Percentiles rank a stretch among this genome's conserved stretches.
Conservation (phyloP, 1,140 invertebrate genomes). For the Procambarus virginalis region DNA sequence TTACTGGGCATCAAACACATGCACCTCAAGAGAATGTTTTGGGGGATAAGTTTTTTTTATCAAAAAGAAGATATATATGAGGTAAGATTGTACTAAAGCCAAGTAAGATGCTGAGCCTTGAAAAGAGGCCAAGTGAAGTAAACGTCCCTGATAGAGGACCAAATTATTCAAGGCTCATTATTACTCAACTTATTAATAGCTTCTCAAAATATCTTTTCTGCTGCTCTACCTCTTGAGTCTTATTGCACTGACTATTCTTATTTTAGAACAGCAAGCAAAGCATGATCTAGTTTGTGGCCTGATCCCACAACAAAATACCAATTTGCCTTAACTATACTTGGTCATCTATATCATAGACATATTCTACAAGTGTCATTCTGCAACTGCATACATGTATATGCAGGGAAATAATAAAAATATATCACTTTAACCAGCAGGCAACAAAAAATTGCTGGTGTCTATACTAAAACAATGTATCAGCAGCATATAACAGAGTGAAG, state of each 20-base stretch:
- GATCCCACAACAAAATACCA: neutral
- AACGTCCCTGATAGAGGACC: neutral
- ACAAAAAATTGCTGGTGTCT: conserved; percentile 10
- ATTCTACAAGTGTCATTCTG: neutral
- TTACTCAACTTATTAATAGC: neutral
- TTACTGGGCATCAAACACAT: neutral
- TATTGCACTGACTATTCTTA: neutral
- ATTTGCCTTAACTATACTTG: neutral
- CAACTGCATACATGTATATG: neutral
- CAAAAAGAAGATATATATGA: conserved; percentile 15
- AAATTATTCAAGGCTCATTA: neutral
- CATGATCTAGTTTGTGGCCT: neutral
- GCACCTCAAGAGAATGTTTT: conserved; percentile 19
- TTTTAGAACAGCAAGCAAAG: conserved; percentile 15
- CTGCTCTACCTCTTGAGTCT: neutral
- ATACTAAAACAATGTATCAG: neutral
- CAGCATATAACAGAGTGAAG: conserved; percentile 5
- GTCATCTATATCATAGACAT: neutral
- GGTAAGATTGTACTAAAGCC: conserved; percentile 35
- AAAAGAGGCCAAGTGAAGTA: neutral
- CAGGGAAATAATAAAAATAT: neutral
- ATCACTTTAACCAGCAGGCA: conserved; percentile 9
- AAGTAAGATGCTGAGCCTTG: conserved; percentile 13
- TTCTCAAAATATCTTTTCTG: conserved; percentile 2
- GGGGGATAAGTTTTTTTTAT: neutral